These are phyloP conservation scores for Brienomyrus brachyistius DNA, from an alignment of 2,113 vertebrate genomes.

Conservation along the genomic window DNA sequence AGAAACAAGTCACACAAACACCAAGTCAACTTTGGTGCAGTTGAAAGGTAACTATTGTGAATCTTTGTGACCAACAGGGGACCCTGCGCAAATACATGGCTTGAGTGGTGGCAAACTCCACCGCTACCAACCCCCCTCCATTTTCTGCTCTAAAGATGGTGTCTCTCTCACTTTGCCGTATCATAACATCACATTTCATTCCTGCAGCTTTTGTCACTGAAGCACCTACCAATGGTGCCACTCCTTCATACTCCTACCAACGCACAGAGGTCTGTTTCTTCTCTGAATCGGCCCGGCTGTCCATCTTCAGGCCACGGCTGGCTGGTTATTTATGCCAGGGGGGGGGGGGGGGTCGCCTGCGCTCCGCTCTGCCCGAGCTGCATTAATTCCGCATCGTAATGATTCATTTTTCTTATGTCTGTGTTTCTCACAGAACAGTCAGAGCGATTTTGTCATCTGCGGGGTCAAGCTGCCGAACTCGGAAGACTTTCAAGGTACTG, in stretches of 20 bases:
- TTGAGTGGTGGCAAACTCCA: neutral
- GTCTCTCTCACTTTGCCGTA: neutral
- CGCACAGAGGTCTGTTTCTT: neutral
- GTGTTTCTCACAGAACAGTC: constrained; percentile 70
- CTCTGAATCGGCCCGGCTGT: neutral
- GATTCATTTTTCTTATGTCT: constrained; percentile 19
- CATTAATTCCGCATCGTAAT: neutral
- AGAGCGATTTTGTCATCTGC: constrained; percentile 93
- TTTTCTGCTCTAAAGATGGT: neutral
- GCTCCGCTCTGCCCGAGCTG: neutral
- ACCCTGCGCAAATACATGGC: neutral
- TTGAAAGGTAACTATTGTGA: neutral
- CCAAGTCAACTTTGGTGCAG: neutral
- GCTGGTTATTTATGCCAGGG: neutral
- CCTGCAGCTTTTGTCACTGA: neutral
- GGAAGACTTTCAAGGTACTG: constrained; percentile 96
- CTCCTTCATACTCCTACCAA: neutral
- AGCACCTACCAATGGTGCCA: neutral
- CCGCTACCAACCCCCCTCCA: neutral
- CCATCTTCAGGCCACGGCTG: neutral
- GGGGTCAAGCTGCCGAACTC: constrained; percentile 97
- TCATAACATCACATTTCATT: neutral
- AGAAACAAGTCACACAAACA: neutral
- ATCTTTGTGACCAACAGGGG: neutral
- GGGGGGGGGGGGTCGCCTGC: neutral